A percentile compares a stretch with the other conserved stretches of the same genome.
phyloP scores from a whole-genome alignment of 2,888 invertebrate genomes.

The Argynnis bischoffii region DNA sequence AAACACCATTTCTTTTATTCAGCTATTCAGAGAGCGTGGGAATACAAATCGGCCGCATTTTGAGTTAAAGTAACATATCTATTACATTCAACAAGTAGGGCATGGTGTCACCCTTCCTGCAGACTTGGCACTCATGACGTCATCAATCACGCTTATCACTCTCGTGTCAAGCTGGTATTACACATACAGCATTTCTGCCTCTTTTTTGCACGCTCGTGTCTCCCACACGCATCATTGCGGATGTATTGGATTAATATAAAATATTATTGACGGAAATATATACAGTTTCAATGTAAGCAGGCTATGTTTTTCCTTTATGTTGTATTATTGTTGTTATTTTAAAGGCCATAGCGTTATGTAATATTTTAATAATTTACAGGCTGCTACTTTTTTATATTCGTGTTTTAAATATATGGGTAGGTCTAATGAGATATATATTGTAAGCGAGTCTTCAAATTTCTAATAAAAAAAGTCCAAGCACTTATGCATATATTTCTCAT shows the following conservation, averaged over 20 bases:
- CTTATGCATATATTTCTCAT: constrained; percentile 9
- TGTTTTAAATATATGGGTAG: no score
- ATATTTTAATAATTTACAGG: neutral
- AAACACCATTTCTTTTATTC: neutral
- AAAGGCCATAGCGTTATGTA: no score
- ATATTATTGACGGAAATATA: constrained; percentile 18
- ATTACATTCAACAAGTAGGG: constrained; percentile 45
- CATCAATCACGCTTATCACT: constrained; percentile 77
- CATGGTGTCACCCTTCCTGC: constrained; percentile 38
- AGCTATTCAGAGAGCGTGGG: constrained; percentile 2
- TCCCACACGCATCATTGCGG: constrained; percentile 18
- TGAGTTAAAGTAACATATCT: constrained; percentile 19
- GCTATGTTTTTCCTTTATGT: constrained; percentile 2
- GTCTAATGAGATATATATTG: neutral
- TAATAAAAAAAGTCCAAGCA: neutral
- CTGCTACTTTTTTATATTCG: neutral
- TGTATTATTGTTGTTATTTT: neutral
- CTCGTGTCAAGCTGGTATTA: constrained; percentile 39
- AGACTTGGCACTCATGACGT: constrained; percentile 57
- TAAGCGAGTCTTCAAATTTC: neutral
- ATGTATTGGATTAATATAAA: constrained; percentile 17
- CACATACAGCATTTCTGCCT: constrained; percentile 32
- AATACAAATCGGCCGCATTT: neutral
- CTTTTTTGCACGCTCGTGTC: constrained; percentile 19
- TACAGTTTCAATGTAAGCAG: neutral